Evolutionary conservation across 2,113 vertebrate species (phyloP).

Genomic region (Synodontis membranacea): DNA sequence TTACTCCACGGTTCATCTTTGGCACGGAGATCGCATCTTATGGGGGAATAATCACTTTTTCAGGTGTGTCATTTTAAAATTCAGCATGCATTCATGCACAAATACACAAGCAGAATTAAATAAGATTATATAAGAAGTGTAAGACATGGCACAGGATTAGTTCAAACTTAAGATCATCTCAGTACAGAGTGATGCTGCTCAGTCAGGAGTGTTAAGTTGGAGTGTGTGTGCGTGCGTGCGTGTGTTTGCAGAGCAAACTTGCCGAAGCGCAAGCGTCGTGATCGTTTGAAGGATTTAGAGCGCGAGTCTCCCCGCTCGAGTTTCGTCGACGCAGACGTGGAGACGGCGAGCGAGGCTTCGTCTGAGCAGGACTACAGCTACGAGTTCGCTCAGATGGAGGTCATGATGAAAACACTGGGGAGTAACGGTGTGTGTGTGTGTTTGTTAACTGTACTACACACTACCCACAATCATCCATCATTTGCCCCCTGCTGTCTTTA

Average conservation of each 20-base stretch:
- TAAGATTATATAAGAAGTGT: neutral
- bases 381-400: constrained; percentile 98
- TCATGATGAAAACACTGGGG: constrained; percentile 96
- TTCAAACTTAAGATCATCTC: neutral
- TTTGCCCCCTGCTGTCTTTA: no score
- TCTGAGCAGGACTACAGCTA: constrained; percentile 98
- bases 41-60: constrained; percentile 99
- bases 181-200: neutral
- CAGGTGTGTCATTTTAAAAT: constrained; percentile 72
- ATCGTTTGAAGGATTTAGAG: constrained; percentile 91
- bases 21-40: constrained; percentile 95
- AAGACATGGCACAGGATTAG: neutral
- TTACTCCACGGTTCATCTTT: constrained; percentile 82
- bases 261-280: constrained; percentile 90
- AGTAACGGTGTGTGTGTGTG: constrained; percentile 82
- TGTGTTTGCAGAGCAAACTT: constrained; percentile 83
- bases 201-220: neutral
- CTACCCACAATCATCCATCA: no score
- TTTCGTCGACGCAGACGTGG: constrained; percentile 83
- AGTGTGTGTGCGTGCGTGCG: neutral
- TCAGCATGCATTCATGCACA: neutral
- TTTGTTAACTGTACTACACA: neutral
- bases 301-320: constrained; percentile 77
- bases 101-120: neutral
- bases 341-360: constrained; percentile 95